Conservation (phyloP, 2,888 invertebrate species). For the Andrena fulva region DNA sequence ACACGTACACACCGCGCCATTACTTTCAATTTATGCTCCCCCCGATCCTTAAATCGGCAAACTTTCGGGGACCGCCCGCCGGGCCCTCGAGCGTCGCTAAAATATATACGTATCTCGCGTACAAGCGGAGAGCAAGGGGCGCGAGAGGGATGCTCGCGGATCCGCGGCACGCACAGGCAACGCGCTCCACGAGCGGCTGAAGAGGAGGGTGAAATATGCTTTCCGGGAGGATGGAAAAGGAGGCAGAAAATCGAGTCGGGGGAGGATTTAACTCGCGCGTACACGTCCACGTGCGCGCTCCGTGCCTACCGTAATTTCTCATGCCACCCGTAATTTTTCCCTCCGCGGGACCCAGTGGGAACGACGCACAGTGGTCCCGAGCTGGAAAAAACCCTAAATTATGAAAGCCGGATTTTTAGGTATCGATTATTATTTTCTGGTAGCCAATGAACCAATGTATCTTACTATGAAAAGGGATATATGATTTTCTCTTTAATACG, state of each 20-base stretch:
- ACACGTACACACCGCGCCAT: constrained; percentile 75
- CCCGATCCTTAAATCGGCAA: constrained; percentile 78
- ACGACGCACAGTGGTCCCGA: too few relatives aligned
- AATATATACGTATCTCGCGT: constrained; percentile 50
- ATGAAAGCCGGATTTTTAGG: too few relatives aligned
- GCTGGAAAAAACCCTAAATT: too few relatives aligned
- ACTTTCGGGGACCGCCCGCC: constrained; percentile 78
- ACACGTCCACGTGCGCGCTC: constrained; percentile 36
- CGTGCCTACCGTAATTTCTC: constrained; percentile 58
- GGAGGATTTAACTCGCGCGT: constrained; percentile 49
- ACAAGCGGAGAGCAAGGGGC: background rate
- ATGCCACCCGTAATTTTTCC: constrained; percentile 59
- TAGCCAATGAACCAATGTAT: too few relatives aligned
- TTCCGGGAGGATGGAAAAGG: constrained; percentile 54
- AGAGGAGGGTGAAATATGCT: constrained; percentile 46
- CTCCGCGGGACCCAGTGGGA: constrained; percentile 38
- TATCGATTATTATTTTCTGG: too few relatives aligned
- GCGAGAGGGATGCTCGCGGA: constrained; percentile 3
- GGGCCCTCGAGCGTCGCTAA: constrained; percentile 63
- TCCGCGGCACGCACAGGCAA: constrained; percentile 43
- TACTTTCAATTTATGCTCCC: constrained; percentile 83
- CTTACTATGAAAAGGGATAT: too few relatives aligned
- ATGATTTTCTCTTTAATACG: too few relatives aligned
- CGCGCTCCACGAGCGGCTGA: background rate
- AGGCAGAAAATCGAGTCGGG: constrained; percentile 25